Evolutionary conservation across 2,888 invertebrate genomes (phyloP).

Genomic region (Mystacides longicornis): DNA sequence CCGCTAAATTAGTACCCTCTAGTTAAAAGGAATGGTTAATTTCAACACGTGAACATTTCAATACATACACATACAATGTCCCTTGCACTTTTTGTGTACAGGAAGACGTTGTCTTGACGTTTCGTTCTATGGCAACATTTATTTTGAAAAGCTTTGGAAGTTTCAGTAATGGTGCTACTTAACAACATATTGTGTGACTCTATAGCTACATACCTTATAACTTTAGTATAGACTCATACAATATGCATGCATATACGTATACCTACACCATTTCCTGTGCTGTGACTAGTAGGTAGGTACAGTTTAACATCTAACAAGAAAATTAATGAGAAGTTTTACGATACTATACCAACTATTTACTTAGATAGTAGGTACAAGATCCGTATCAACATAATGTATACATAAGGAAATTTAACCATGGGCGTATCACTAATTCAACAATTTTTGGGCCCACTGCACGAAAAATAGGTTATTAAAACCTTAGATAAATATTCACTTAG

Average conservation of each 20-base stretch:
- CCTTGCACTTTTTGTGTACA: neutral
- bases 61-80: neutral
- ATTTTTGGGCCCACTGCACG: too few species aligned
- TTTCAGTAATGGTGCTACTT: too few species aligned
- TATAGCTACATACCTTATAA: too few species aligned
- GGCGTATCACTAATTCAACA: neutral
- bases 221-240: too few species aligned
- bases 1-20: neutral
- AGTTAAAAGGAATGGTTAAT: slow-evolving; percentile 2
- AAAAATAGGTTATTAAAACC: too few species aligned
- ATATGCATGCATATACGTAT: too few species aligned
- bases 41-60: slow-evolving; percentile 2
- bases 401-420: neutral
- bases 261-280: too few species aligned
- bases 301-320: slow-evolving; percentile 2
- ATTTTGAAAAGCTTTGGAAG: too few species aligned
- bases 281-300: slow-evolving; percentile 1
- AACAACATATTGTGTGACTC: too few species aligned
- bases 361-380: neutral
- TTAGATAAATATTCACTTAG: too few species aligned
- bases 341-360: neutral
- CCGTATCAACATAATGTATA: neutral
- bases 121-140: too few species aligned
- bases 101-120: neutral
- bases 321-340: neutral